Evolutionary conservation across 2,888 invertebrate species (phyloP), one percentile per base, ranked within the genome.

Genomic region (Cloeon dipterum): DNA sequence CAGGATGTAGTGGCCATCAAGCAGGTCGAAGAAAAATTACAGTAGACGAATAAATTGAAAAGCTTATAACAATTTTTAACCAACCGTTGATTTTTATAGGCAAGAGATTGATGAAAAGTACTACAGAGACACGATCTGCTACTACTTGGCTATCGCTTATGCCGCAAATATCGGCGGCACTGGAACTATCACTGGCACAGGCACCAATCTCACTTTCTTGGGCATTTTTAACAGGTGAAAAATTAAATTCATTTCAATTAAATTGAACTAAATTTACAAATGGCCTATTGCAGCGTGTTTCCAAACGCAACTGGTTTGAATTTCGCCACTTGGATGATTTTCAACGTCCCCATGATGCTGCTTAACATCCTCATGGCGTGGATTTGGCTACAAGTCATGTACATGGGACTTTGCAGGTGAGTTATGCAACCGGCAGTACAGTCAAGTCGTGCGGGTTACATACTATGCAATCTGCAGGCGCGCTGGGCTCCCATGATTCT

Each of bases 281-380:
- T 3, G 21, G 8, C 36, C 29, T 10, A 34, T 36, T 56, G 23
- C 50, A 68, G 70, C 29, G 55, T 65, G 3, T 79, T 73, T 48
- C 66, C 66, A 2, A 49, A 52, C 1, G 55, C 59, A 42, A 58
- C 70, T 38, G 61, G 76, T 47, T 58, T 81, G 41, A 77, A 77
- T 50, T 85, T 85, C 57, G 74, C 81, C 45, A 73, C 71, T 46
- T 88, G 86, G 73, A 78, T 88, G 74, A 66, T 76, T 45, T 81
- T 82, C 56, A 76, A 79, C 46, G 71, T 81, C 1, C 88, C 88
- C 1, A 68, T 75, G 2, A 82, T 86, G 78, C 50, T 88, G 40
- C 45, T 83, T 2, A 79, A 79, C 59, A 75, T 79, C 49, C 49
- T 74, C 20, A 55, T 78, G 0, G 73, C 74, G 19, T 85, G 81